Percentiles rank a stretch among this genome's conserved stretches.
phyloP scores from a whole-genome alignment of 2,113 vertebrate genomes.

The Verasper variegatus region DNA sequence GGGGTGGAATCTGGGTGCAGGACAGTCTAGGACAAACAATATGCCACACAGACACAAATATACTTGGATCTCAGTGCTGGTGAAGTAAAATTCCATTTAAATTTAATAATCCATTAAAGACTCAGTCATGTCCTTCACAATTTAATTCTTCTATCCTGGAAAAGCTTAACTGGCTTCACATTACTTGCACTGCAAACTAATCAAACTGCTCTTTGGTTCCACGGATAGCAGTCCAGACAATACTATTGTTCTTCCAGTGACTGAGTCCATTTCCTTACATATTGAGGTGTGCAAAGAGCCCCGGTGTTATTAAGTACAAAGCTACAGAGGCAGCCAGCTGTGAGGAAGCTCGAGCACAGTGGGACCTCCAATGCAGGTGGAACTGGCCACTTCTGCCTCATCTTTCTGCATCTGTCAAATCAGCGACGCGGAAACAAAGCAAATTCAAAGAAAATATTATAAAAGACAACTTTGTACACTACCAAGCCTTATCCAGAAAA shows the following conservation, averaged over 20 bases:
- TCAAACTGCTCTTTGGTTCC: background rate
- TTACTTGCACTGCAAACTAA: background rate
- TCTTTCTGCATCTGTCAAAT: slow-evolving; percentile 63
- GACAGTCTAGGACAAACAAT: background rate
- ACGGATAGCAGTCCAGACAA: background rate
- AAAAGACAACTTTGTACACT: slow-evolving; percentile 43
- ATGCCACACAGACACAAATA: slow-evolving; percentile 5
- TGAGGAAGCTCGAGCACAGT: slow-evolving; percentile 12
- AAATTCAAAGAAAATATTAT: slow-evolving; percentile 53
- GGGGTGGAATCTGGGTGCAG: slow-evolving; percentile 23
- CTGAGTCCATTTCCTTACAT: background rate
- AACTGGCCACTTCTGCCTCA: slow-evolving; percentile 27
- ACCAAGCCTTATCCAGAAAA: slow-evolving; percentile 46
- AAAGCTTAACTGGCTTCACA: background rate
- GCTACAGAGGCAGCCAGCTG: slow-evolving; percentile 46
- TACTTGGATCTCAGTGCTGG: background rate
- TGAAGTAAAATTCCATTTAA: background rate
- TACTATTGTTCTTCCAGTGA: background rate
- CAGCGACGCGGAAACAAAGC: slow-evolving; percentile 50
- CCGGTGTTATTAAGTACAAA: slow-evolving; percentile 1
- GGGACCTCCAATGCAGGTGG: slow-evolving; percentile 21
- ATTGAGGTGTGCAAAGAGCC: slow-evolving; percentile 11
- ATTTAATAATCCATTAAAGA: background rate
- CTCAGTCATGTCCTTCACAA: background rate
- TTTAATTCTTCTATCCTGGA: background rate